Conservation (phyloP, 2,888 invertebrate genomes). For the Scelioninae gen. 1 region DNA sequence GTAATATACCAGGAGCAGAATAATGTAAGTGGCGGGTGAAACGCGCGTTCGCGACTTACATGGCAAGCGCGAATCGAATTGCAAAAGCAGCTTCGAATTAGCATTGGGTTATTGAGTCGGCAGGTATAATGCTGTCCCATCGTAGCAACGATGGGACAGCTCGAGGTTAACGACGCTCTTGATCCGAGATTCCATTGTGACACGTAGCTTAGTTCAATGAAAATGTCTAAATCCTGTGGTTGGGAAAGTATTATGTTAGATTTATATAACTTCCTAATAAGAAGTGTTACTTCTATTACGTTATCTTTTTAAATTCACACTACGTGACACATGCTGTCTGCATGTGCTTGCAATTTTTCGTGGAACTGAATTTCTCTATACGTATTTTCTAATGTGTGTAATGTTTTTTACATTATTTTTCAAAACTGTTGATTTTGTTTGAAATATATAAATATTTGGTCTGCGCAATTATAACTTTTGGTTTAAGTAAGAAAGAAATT, state of each 20-base stretch:
- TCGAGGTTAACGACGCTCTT: conserved; percentile 35
- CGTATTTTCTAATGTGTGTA: background rate
- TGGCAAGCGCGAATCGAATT: conserved; percentile 69
- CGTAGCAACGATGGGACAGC: conserved; percentile 2
- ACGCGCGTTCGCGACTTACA: conserved; percentile 69
- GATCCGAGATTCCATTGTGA: conserved; percentile 54
- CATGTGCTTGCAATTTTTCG: background rate
- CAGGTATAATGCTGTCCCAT: conserved; percentile 26
- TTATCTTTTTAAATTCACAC: conserved; percentile 6
- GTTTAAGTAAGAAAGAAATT: no score
- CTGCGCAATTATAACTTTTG: no score
- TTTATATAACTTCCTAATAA: conserved; percentile 36
- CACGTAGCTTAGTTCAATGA: conserved; percentile 46
- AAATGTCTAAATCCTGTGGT: conserved; percentile 35
- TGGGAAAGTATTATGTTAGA: conserved; percentile 12
- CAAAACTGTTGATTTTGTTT: background rate
- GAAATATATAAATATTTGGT: no score
- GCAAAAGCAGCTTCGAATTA: conserved; percentile 66
- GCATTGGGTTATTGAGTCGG: conserved; percentile 58
- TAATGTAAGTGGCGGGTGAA: conserved; percentile 69
- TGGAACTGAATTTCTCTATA: background rate
- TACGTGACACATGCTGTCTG: conserved; percentile 5
- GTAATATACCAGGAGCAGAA: conserved; percentile 66
- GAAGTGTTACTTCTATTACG: conserved; percentile 11
- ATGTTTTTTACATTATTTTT: background rate